Base-by-base conservation (phyloP, 2,113 vertebrate genomes). In the Silurus glanis region DNA sequence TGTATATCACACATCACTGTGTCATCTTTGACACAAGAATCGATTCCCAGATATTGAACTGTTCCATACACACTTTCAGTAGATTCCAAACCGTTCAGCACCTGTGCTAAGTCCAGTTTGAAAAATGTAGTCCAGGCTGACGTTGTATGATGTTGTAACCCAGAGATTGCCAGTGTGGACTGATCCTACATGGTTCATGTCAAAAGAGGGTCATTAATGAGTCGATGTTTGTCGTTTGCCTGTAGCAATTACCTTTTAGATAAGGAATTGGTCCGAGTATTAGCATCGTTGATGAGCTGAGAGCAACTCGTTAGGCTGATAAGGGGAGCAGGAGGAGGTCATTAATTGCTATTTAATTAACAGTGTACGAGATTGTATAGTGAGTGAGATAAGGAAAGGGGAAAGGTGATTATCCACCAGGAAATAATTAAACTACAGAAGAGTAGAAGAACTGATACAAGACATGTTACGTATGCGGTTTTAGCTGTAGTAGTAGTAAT, bases 261-360 rank as follows among this genome's bases (percentile, higher is more conserved):
- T 91, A 91, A 91, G 80, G 58, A 67, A 61, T 53, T 89, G 80
- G 88, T 89, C 69, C 84, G 85, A 87, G 88, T 80, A 90, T 90
- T 90, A 90, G 62, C 84, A 82, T 88, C 28, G 67, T 28, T 89
- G 82, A 86, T 82, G 84, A 87, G 76, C 83, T 84, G 84, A 85
- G 83, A 79, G 61, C 37, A 56, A 74, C 72, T 85, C 83, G 61
- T 82, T 61, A 83, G 37, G 78, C 87, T 58, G 89, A 90, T 90
- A 90, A 88, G 82, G 83, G 28, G 69, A 72, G 28, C 6, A 66
- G 55, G 56, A n/a, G 64, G 71, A n/a, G 72, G 78, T 58, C 85
- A 90, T 90, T 90, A 86, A 88, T 90, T 90, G 89, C 86, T 85
- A 79, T 90, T 90, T 83, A 90, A 90, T 90, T 90, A 88, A 88